A percentile compares a stretch with the other conserved stretches of the same genome.
These are phyloP conservation scores for Venustoraphidia nigricollis DNA, from an alignment of 2,888 invertebrate species.

Conservation along the genomic window DNA sequence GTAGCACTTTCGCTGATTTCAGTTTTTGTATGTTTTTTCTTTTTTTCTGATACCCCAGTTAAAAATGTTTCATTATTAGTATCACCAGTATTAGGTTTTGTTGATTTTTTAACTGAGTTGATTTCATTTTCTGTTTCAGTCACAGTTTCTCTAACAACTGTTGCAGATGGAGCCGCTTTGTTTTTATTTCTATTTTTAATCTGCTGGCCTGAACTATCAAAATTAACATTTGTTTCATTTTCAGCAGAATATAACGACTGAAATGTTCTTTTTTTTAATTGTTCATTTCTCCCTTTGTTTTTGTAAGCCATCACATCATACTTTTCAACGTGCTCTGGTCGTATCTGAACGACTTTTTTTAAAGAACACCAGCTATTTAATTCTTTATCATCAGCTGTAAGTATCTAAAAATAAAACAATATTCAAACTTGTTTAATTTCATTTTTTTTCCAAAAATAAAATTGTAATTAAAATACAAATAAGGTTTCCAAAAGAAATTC, in stretches of 20 bases:
- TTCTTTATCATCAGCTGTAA: constrained; percentile 82
- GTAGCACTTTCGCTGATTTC: neutral
- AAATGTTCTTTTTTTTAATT: constrained; percentile 63
- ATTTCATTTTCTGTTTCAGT: neutral
- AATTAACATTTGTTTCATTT: constrained; percentile 5
- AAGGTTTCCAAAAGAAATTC: neutral
- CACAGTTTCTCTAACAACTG: constrained; percentile 1
- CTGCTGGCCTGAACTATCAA: neutral
- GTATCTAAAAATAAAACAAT: constrained; percentile 44
- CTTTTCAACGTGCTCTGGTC: constrained; percentile 61
- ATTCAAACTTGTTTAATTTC: neutral
- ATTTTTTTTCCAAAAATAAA: neutral
- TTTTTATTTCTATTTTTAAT: constrained; percentile 3
- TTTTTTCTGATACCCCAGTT: constrained; percentile 5
- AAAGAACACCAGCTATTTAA: constrained; percentile 91
- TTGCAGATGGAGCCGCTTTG: neutral
- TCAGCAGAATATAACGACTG: constrained; percentile 49
- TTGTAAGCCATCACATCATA: constrained; percentile 63
- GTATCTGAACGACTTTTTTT: constrained; percentile 68
- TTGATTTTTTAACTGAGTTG: no score
- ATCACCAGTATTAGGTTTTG: no score
- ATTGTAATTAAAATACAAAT: neutral
- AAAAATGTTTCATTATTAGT: neutral
- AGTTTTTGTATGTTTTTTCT: constrained; percentile 6
- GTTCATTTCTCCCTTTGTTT: constrained; percentile 54